Conservation (phyloP, 2,113 vertebrate species). For the Dasyprocta punctata region DNA sequence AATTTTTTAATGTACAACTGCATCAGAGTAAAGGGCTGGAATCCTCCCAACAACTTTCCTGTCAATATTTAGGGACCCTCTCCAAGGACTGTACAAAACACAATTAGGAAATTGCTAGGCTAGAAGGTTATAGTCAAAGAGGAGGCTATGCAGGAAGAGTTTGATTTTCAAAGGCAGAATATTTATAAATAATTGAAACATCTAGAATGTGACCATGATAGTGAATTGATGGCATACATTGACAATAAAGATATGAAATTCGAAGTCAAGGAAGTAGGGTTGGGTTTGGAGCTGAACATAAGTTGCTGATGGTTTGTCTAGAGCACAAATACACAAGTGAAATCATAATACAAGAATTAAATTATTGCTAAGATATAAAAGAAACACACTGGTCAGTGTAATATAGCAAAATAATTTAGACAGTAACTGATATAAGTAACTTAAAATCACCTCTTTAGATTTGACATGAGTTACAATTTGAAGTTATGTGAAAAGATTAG, state of each 20-base stretch:
- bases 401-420: constrained; percentile 19
- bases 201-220: background rate
- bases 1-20: constrained; percentile 37
- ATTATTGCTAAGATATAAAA: constrained; percentile 39
- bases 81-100: background rate
- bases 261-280: background rate
- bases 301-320: constrained; percentile 46
- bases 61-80: background rate
- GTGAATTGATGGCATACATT: background rate
- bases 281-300: constrained; percentile 7
- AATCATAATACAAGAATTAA: constrained; percentile 35
- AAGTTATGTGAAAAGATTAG: background rate
- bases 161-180: constrained; percentile 47
- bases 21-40: background rate
- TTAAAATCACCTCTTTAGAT: constrained; percentile 53
- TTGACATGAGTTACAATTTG: constrained; percentile 21
- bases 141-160: background rate
- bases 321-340: constrained; percentile 24
- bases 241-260: background rate
- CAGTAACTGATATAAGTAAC: background rate
- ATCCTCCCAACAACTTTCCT: background rate
- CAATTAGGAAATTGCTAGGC: background rate
- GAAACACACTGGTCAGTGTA: background rate
- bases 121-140: background rate
- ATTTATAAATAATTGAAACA: constrained; percentile 35